Base-by-base conservation (phyloP, 2,113 vertebrate genomes). In the Mormyrus iriodes region DNA sequence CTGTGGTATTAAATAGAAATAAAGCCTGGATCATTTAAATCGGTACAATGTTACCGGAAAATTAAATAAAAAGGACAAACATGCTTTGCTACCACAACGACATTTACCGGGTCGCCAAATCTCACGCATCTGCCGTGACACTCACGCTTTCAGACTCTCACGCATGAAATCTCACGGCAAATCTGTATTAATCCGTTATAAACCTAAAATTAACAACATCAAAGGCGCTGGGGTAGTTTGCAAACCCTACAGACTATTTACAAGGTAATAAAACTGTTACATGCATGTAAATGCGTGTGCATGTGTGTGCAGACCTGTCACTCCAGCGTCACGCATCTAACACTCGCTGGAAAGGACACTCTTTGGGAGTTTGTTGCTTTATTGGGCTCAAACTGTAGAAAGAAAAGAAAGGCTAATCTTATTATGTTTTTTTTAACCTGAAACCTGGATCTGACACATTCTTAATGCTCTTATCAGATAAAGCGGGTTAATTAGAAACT, bases 401-500 rank as follows among this genome's bases (percentile, higher is more conserved):
- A 24, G 19, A 46, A 31, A 87, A 42, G 51, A 88, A 49, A 9
- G 15, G 17, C 65, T 31, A 90, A 85, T 93, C 89, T 89, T 90
- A 91, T 89, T 76, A 91, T 88, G 91, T 92, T 58, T 91, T 92
- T 90, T 91, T 52, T 55, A 58, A 87, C 76, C 88, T 89, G 76
- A 76, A 91, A 89, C n/a, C 89, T 89, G 89, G 86, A 88, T 86
- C 49, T 90, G 89, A 89, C 48, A 84, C 55, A 10, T 44, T 88
- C 88, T 73, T 88, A 89, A 84, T 88, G 90, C 87, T 90, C 58
- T 91, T 91, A 91, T 92, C 91, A 91, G 91, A 92, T 90, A 89
- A 91, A 86, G 83, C 35, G 87, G 91, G 93, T 92, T 92, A 93
- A 93, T 93, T 91, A 91, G 89, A 93, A 93, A 92, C 89, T 90